Conservation (phyloP, 2,888 invertebrate species). For the Chouioia cunea region DNA sequence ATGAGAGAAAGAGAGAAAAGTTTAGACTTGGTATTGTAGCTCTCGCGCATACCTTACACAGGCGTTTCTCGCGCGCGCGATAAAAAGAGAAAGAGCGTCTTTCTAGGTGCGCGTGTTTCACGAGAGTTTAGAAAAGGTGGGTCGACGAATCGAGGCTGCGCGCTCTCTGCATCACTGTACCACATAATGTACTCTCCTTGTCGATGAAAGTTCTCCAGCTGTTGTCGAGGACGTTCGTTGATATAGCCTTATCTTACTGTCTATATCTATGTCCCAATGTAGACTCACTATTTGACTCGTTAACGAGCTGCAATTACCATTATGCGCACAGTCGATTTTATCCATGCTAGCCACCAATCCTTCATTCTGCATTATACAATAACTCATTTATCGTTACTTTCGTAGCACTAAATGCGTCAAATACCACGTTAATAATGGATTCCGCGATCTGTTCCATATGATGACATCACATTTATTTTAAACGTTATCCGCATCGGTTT, state of each 20-base stretch:
- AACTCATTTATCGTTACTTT: too few relatives aligned
- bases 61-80: constrained; percentile 13
- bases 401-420: too few relatives aligned
- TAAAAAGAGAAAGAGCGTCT: constrained; percentile 13
- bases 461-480: too few relatives aligned
- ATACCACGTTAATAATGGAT: too few relatives aligned
- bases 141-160: constrained; percentile 36
- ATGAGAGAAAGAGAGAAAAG: constrained; percentile 7
- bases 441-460: too few relatives aligned
- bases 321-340: constrained; percentile 9
- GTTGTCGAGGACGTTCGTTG: constrained; percentile 1
- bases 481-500: too few relatives aligned
- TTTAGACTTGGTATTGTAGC: too few relatives aligned
- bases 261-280: too few relatives aligned
- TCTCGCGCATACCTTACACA: background rate
- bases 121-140: constrained; percentile 22
- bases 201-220: constrained; percentile 28
- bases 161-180: constrained; percentile 1
- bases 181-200: constrained; percentile 3
- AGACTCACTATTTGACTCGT: constrained; percentile 1
- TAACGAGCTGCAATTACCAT: constrained; percentile 7
- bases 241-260: too few relatives aligned
- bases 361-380: too few relatives aligned
- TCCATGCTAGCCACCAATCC: background rate
- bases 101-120: constrained; percentile 1